Base-by-base conservation (phyloP, 2,113 vertebrate genomes). In the Tringa solitaria region DNA sequence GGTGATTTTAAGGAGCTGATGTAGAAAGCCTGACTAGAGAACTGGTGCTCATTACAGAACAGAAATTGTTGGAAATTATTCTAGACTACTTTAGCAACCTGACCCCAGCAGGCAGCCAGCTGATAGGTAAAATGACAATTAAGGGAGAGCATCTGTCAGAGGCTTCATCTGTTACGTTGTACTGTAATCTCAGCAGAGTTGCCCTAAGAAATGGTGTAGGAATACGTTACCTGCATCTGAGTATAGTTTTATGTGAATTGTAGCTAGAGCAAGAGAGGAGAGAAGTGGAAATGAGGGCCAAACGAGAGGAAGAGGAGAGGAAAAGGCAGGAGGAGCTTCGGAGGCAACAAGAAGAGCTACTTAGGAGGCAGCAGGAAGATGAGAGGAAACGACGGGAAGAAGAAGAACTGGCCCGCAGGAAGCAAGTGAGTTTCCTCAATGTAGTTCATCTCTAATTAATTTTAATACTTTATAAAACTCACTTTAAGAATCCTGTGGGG, bases 221-320 rank as follows among this genome's bases (percentile, higher is more conserved):
- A 94, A 88, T 95, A 96, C 88, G 72, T 96, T 88, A 96, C 87
- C 92, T 96, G 97, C 92, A 89, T 97, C 94, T 96, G 95, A 95
- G 93, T 91, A 45, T 95, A 96, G 92, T 95, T 96, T 95, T 97
- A 81, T 97, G 94, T 97, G 95, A 56, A 95, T 97, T 97, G 86
- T 96, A 99, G 99, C 96, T 99, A 97, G 99, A 99, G 92, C 98
- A 99, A 93, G 99, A 99, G 94, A 98, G 99, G 85, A 98, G 98
- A 94, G 99, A 99, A 92, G 99, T 98, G 90, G 99, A 99, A 97
- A 97, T 99, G 92, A 98, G 99, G 96, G 99, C 98, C 91, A 99
- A 99, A 98, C 98, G 99, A 94, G 99, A 99, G 97, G 99, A 99
- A 94, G 99, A 99, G 93, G 99, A 99, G 90, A 98, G 99, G 95